Evolutionary conservation across 92 coral and sea anemone genomes (phyloP).

Genomic region (Porites cylindrica): DNA sequence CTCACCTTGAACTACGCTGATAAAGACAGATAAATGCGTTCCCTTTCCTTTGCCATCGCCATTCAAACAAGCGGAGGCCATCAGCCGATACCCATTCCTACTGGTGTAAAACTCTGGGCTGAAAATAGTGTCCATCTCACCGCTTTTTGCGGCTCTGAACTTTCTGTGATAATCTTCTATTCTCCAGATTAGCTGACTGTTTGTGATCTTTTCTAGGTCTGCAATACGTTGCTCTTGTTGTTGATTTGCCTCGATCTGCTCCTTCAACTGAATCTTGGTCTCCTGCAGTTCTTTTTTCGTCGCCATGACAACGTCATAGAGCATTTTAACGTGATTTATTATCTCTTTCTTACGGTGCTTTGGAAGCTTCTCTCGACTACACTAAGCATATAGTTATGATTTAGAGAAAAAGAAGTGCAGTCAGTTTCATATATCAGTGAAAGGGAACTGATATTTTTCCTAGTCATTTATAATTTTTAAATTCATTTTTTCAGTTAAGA

Average conservation of each 20-base stretch:
- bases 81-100: slow-evolving; percentile 62
- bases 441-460: too few species aligned
- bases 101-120: slow-evolving; percentile 63
- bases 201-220: slow-evolving; percentile 77
- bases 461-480: too few species aligned
- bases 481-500: too few species aligned
- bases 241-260: slow-evolving; percentile 58
- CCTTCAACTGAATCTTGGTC: slow-evolving; percentile 34
- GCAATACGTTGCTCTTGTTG: slow-evolving; percentile 66
- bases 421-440: too few species aligned
- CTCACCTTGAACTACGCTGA: slow-evolving; percentile 63
- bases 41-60: slow-evolving; percentile 69
- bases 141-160: slow-evolving; percentile 5
- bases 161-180: slow-evolving; percentile 66
- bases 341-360: slow-evolving; percentile 58
- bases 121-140: slow-evolving; percentile 39
- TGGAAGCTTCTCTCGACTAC: slow-evolving; percentile 66
- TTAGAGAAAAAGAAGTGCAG: neutral
- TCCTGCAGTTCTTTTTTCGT: slow-evolving; percentile 52
- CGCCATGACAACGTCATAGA: slow-evolving; percentile 52
- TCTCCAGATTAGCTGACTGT: slow-evolving; percentile 79
- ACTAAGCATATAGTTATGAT: slow-evolving; percentile 1
- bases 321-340: slow-evolving; percentile 45
- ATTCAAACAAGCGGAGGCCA: slow-evolving; percentile 63
- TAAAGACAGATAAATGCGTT: slow-evolving; percentile 57